These are phyloP conservation scores for Stigmatopora argus DNA, from an alignment of 2,113 vertebrate species.

Conservation along the genomic window DNA sequence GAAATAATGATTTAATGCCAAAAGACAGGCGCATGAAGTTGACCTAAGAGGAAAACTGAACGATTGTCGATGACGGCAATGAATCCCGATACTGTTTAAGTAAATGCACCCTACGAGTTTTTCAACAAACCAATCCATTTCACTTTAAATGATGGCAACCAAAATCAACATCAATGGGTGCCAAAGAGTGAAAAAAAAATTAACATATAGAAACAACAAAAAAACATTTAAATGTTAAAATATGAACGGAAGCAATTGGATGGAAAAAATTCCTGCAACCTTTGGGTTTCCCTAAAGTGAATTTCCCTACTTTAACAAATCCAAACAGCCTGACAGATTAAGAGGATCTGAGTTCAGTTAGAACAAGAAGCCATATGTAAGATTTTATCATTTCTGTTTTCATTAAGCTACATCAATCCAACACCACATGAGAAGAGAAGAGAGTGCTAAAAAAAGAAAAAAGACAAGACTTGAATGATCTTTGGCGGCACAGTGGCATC, in stretches of 20 bases:
- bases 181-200: no score
- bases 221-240: not conserved
- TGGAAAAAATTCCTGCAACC: conserved; percentile 56
- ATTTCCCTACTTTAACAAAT: conserved; percentile 46
- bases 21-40: not conserved
- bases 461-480: conserved; percentile 16
- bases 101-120: not conserved
- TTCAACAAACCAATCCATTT: not conserved
- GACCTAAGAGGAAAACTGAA: not conserved
- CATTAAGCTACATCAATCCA: conserved; percentile 32
- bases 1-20: not conserved
- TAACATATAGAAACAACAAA: not conserved
- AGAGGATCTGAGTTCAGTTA: conserved; percentile 23
- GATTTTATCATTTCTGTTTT: conserved; percentile 29
- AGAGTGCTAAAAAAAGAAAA: not conserved
- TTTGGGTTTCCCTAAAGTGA: conserved; percentile 41
- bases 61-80: not conserved
- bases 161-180: no score
- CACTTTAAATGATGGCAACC: not conserved
- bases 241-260: not conserved
- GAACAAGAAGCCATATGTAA: conserved; percentile 10
- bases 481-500: conserved; percentile 3
- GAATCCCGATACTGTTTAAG: not conserved
- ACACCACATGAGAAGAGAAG: conserved; percentile 5
- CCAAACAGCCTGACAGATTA: conserved; percentile 34